Evolutionary conservation across 2,113 vertebrate genomes (phyloP).

Genomic region (Tragulus kanchil): DNA sequence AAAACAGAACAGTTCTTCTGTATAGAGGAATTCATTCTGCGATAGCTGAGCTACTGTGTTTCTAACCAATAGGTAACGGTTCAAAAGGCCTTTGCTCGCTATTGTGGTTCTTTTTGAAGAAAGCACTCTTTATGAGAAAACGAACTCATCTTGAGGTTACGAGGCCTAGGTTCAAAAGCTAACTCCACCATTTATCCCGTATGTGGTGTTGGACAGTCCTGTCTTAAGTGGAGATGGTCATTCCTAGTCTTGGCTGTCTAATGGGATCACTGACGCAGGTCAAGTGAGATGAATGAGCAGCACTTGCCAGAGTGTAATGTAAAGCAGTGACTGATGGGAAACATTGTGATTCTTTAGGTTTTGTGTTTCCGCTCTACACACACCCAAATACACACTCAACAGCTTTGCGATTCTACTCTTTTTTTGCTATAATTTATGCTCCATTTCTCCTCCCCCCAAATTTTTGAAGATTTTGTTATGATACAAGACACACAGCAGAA

Average conservation of each 20-base stretch:
- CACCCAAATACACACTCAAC: neutral
- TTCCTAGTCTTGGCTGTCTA: neutral
- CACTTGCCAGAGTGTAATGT: neutral
- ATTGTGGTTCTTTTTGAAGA: constrained; percentile 18
- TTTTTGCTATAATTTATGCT: constrained; percentile 4
- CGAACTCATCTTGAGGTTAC: neutral
- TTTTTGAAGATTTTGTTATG: neutral
- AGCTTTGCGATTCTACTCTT: neutral
- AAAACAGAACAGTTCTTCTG: constrained; percentile 60
- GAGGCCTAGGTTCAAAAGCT: neutral
- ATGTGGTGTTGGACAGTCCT: neutral
- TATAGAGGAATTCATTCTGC: constrained; percentile 67
- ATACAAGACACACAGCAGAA: neutral
- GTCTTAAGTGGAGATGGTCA: neutral
- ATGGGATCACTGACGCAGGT: constrained; percentile 26
- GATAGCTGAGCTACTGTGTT: constrained; percentile 63
- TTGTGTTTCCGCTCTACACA: neutral
- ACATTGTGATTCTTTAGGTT: neutral
- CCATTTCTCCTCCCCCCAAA: neutral
- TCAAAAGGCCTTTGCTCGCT: constrained; percentile 68
- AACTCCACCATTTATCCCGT: neutral
- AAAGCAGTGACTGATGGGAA: neutral
- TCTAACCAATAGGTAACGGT: constrained; percentile 77
- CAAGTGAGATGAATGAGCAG: constrained; percentile 48
- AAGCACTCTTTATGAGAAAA: neutral